Conservation (phyloP, 35 echinoderm and acorn worm genomes). For the Ptychodera flava region DNA sequence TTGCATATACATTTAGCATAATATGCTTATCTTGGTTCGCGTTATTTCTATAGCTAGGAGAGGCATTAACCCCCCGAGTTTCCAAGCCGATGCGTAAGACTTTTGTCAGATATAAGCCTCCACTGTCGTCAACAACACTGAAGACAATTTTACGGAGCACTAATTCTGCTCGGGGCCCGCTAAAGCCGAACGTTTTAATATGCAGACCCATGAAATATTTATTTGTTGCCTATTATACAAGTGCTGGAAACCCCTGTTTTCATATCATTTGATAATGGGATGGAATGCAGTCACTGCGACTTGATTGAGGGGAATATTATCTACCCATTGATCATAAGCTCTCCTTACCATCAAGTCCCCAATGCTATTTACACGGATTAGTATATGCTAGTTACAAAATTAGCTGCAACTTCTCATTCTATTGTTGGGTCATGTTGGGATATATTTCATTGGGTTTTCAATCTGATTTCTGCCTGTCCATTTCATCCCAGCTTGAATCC, state of each 20-base stretch:
- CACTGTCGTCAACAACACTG: background rate
- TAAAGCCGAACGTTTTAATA: background rate
- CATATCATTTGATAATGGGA: constrained; percentile 1
- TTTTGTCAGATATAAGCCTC: background rate
- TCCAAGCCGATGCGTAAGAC: background rate
- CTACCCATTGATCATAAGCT: background rate
- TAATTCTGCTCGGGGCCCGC: background rate
- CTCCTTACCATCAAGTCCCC: background rate
- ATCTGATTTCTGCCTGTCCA: background rate
- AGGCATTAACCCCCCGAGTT: too few relatives aligned
- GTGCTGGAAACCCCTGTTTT: background rate
- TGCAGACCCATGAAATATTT: background rate
- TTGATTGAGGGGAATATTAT: background rate
- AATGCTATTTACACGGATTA: background rate
- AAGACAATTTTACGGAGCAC: background rate
- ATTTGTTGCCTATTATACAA: background rate
- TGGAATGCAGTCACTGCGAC: background rate
- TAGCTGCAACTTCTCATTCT: background rate
- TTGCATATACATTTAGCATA: background rate
- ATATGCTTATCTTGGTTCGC: background rate
- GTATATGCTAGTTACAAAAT: background rate
- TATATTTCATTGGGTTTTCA: background rate
- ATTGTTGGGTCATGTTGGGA: background rate
- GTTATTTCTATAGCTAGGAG: background rate
- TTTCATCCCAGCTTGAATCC: too few relatives aligned